Evolutionary conservation across 2,113 vertebrate species (phyloP), one percentile per base, ranked within the genome.

Genomic region (Gymnocephalus cernua): DNA sequence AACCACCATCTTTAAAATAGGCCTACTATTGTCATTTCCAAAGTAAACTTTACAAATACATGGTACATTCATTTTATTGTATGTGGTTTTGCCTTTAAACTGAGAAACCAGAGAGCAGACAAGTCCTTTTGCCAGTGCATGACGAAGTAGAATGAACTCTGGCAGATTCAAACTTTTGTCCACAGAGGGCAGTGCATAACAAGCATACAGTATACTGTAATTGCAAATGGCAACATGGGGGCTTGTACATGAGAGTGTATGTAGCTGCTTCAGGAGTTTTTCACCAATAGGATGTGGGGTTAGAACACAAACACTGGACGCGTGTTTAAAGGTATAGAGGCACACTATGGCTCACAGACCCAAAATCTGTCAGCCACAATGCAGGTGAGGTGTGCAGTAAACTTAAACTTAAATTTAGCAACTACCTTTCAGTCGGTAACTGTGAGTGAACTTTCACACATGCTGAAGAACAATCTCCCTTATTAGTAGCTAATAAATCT

Each of bases 141-240:
- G 12, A 50, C 0, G 23, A 13, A 29, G 11, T 8, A 10, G 6
- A 15, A 1, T 1, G 11, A 23, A 50, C 15, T n/a, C 14, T 29
- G 71, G 76, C 56, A 80, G 67, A 10, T 82, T 15, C 72, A 70
- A 68, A 15, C 16, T 41, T n/a, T 56, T 65, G 54, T 56, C 86
- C 18, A 72, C 66, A 87, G 88, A 63, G 75, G 85, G 85, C 86
- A 74, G 75, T 77, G 74, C 47, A 77, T 41, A 38, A 64, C 57
- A 54, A 59, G 48, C 45, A 48, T 10, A 56, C 41, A 35, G 29
- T 4, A 3, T 29, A 32, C 32, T 32, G 32, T 32, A 2, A 29
- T 11, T 23, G 6, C 50, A 51, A 27, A 35, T 12, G 11, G 41
- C 45, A 72, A 29, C 32, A 57, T 61, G 47, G 38, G n/a, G 11